phyloP scores from a whole-genome alignment of 1,140 invertebrate genomes.

The Leptoteleia sp. region DNA sequence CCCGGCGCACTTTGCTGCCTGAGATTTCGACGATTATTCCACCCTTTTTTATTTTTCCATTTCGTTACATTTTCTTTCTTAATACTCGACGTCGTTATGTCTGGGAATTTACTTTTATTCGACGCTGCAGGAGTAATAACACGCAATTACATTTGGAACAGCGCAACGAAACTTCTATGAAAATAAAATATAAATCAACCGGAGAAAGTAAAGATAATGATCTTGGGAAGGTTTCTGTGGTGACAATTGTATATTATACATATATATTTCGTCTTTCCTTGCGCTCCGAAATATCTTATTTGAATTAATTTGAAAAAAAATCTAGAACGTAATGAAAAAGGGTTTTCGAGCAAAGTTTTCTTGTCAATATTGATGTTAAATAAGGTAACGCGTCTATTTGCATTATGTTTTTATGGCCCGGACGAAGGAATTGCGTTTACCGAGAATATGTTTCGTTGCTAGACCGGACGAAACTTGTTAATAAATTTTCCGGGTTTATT shows the following conservation, averaged over 20 bases:
- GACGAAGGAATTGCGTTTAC: conserved; percentile 2
- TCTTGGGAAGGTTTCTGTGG: neutral
- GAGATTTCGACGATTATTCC: conserved; percentile 49
- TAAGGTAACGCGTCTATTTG: conserved; percentile 3
- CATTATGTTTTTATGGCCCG: conserved; percentile 5
- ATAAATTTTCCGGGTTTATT: neutral
- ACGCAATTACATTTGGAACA: conserved; percentile 41
- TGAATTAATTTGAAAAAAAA: too few relatives aligned
- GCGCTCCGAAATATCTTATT: neutral
- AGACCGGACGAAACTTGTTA: neutral
- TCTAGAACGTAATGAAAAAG: too few relatives aligned
- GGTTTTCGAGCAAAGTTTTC: neutral
- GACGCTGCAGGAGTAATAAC: conserved; percentile 34
- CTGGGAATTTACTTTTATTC: conserved; percentile 45
- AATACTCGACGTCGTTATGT: conserved; percentile 50
- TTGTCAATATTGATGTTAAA: conserved; percentile 11
- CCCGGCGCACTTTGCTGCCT: conserved; percentile 35
- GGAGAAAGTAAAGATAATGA: conserved; percentile 9
- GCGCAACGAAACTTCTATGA: neutral
- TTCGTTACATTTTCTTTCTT: conserved; percentile 49
- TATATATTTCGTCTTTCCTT: too few relatives aligned
- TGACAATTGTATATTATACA: too few relatives aligned
- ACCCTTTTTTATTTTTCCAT: conserved; percentile 54
- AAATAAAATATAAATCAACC: conserved; percentile 43
- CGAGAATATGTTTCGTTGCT: conserved; percentile 4